Conservation (phyloP, 2,888 invertebrate genomes). For the Agrotis clavis region DNA sequence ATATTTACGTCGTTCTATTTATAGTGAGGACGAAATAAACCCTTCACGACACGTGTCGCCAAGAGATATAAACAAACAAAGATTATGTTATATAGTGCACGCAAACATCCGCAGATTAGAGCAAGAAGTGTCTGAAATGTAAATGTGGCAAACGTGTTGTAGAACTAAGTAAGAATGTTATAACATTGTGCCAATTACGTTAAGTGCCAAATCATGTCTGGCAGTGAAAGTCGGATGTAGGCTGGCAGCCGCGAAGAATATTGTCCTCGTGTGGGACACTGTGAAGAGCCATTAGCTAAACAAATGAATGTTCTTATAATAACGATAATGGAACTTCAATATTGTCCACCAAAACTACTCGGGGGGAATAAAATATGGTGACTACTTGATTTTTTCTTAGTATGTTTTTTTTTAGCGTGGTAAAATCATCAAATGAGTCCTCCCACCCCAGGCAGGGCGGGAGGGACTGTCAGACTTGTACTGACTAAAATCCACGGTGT, state of each 20-base stretch:
- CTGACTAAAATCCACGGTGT: too few relatives aligned
- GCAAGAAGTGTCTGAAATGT: slow-evolving; percentile 44
- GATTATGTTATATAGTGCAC: slow-evolving; percentile 35
- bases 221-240: slow-evolving; percentile 72
- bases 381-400: too few relatives aligned
- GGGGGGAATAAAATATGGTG: background rate
- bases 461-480: too few relatives aligned
- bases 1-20: slow-evolving; percentile 69
- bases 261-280: slow-evolving; percentile 65
- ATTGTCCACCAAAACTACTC: slow-evolving; percentile 5
- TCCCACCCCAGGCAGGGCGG: too few relatives aligned
- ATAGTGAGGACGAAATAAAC: slow-evolving; percentile 64
- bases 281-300: slow-evolving; percentile 65
- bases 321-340: slow-evolving; percentile 51
- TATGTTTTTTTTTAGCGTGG: too few relatives aligned
- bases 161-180: slow-evolving; percentile 51
- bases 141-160: slow-evolving; percentile 43
- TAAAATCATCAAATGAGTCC: too few relatives aligned
- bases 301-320: slow-evolving; percentile 61
- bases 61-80: slow-evolving; percentile 55
- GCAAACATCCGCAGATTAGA: slow-evolving; percentile 45
- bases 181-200: slow-evolving; percentile 75
- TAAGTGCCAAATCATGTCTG: slow-evolving; percentile 84
- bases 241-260: slow-evolving; percentile 71
- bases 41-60: slow-evolving; percentile 62